Evolutionary conservation across 2,888 invertebrate genomes (phyloP).

Genomic region (Alsophila aescularia): DNA sequence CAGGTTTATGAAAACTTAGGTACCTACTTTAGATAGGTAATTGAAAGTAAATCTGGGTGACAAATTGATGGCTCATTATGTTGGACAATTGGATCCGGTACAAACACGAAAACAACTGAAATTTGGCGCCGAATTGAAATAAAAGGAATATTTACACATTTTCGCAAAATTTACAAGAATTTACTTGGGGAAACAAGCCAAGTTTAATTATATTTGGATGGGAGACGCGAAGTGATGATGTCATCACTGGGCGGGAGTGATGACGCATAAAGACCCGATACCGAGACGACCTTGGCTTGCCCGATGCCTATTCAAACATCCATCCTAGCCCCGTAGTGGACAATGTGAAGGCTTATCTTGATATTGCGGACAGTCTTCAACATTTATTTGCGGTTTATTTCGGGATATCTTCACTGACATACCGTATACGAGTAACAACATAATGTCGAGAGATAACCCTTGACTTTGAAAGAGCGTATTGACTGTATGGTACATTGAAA

Average conservation of each 20-base stretch:
- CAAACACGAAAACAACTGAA: background rate
- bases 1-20: too few relatives aligned
- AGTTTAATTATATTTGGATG: conserved; percentile 21
- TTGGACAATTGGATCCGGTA: background rate
- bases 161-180: conserved; percentile 6
- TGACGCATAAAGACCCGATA: conserved; percentile 53
- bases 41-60: background rate
- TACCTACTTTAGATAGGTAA: too few relatives aligned
- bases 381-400: conserved; percentile 14
- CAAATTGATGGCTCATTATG: background rate
- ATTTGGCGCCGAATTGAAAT: background rate
- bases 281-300: conserved; percentile 49
- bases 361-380: conserved; percentile 16
- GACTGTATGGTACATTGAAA: background rate
- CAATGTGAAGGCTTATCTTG: conserved; percentile 24
- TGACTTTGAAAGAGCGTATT: conserved; percentile 7
- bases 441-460: conserved; percentile 15
- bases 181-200: conserved; percentile 6
- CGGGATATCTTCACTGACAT: background rate
- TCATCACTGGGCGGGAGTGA: conserved; percentile 48
- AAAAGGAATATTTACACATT: background rate
- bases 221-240: conserved; percentile 27
- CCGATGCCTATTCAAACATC: conserved; percentile 46
- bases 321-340: conserved; percentile 36
- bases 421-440: too few relatives aligned